A percentile compares a stretch with the other conserved stretches of the same genome.
These are phyloP conservation scores for Bombus fervidus DNA, from an alignment of 1,140 invertebrate genomes.

Conservation along the genomic window DNA sequence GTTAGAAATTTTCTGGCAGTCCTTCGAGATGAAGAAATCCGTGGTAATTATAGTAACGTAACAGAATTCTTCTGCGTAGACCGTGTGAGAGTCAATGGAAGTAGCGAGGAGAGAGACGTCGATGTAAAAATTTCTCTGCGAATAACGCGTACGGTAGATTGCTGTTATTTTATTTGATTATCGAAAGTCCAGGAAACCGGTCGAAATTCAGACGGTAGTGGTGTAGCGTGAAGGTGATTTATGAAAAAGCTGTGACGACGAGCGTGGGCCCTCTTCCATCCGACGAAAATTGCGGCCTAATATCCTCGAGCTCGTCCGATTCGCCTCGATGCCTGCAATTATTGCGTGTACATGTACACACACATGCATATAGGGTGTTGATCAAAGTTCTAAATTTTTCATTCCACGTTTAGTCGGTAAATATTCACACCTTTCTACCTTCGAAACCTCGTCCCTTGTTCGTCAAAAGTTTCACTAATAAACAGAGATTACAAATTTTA, in stretches of 20 bases:
- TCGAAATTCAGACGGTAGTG: constrained; percentile 23
- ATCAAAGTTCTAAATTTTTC: background rate
- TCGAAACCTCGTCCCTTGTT: background rate
- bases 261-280: constrained; percentile 17
- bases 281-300: constrained; percentile 36
- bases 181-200: constrained; percentile 2
- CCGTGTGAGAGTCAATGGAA: too few relatives aligned
- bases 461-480: background rate
- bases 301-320: constrained; percentile 40
- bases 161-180: constrained; percentile 2
- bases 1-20: background rate
- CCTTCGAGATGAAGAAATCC: too few relatives aligned
- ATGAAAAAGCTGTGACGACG: constrained; percentile 32
- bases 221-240: constrained; percentile 26
- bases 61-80: too few relatives aligned
- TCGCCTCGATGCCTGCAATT: constrained; percentile 40
- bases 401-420: background rate
- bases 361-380: constrained; percentile 1
- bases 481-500: too few relatives aligned
- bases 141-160: background rate
- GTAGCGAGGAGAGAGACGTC: background rate
- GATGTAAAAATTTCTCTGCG: background rate
- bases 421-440: background rate
- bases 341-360: background rate
- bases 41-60: background rate